Base-by-base conservation (phyloP, 2,113 vertebrate species). In the Cryptoleucopteryx plumbea region DNA sequence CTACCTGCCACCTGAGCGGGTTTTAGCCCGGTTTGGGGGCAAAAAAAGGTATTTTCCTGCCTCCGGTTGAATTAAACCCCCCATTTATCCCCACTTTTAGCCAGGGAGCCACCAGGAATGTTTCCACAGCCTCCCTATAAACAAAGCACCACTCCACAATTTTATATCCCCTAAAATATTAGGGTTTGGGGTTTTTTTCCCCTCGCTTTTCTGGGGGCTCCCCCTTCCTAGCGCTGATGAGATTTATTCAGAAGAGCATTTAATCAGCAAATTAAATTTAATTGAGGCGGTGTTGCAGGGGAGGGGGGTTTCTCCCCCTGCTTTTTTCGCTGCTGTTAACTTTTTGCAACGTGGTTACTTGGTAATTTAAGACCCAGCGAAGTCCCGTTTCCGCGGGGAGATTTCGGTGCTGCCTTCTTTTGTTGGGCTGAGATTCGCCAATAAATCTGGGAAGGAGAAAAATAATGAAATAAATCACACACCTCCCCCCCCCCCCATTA, bases 401-500 rank as follows among this genome's bases (percentile, higher is more conserved):
- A 72, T 91, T 95, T 89, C 53, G 59, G 80, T 40, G 63, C 48
- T 90, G 90, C 88, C 73, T 78, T 48, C 95, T 88, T 95, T 93
- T 94, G 95, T 93, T 93, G 91, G 73, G 74, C 48, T 47, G 91
- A 86, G 91, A 81, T 75, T 62, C 78, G 56, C 91, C 88, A 84
- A 97, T 95, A 95, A 90, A 97, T 95, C 94, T 94, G 92, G 73
- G 68, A 67, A 83, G 85, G 88, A 96, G 79, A 94, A 91, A 68
- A 82, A 81, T 63, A 21, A 52, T 67, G 52, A 71, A 81, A 80
- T 91, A 47, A 91, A 93, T 93, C 96, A 95, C 88, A 5, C 29
- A 6, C 14, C 23, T 17, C 42, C 58, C 15, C 22, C 25, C 22
- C 25, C 31, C 32, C 12, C 31, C 10, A 43, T 59, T 23, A 87